phyloP scores from a whole-genome alignment of 2,113 vertebrate genomes.

The Peromyscus maniculatus region DNA sequence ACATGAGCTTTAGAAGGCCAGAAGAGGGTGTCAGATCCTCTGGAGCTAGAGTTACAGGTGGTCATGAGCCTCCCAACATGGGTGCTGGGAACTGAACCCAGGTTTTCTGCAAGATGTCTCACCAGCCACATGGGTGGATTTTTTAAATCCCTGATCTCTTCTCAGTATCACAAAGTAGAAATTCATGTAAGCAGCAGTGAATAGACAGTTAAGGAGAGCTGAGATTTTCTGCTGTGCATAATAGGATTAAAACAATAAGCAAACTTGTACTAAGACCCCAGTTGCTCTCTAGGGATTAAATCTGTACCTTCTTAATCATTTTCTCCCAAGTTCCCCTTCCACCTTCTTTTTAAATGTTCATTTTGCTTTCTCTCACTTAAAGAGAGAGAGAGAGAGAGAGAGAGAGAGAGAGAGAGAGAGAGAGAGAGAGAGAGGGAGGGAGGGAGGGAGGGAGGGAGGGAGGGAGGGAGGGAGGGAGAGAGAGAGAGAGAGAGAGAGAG shows the following conservation, averaged over 20 bases:
- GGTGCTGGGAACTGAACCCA: background rate
- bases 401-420: background rate
- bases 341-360: background rate
- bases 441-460: no score
- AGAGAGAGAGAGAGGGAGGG: slow-evolving; percentile 30
- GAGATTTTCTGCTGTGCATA: background rate
- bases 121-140: background rate
- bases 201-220: background rate
- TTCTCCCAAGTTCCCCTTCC: background rate
- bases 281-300: background rate
- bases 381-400: background rate
- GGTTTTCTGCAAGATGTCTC: background rate
- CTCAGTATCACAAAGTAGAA: background rate
- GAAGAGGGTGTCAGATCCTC: background rate
- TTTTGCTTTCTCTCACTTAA: background rate
- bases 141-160: background rate
- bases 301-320: background rate
- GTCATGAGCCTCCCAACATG: background rate
- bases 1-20: background rate
- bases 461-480: background rate
- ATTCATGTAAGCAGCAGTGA: background rate
- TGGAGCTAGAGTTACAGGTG: background rate
- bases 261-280: background rate
- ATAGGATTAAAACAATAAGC: background rate
- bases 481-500: no score